Evolutionary conservation across 2,113 vertebrate species (phyloP).

Genomic region (Glaucomys volans): DNA sequence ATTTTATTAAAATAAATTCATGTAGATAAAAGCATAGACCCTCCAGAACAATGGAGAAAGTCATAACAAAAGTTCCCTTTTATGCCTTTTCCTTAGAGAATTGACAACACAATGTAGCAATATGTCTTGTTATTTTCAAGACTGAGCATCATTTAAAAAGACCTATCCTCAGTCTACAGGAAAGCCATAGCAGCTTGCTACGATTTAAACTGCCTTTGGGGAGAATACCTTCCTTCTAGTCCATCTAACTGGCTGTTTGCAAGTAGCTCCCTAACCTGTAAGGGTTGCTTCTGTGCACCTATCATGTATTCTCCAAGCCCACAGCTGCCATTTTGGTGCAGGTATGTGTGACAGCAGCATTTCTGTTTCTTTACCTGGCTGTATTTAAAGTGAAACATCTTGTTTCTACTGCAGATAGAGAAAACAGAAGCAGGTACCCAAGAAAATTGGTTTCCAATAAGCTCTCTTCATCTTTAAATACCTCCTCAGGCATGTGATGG

Average conservation of each 20-base stretch:
- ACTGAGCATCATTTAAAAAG: constrained; percentile 60
- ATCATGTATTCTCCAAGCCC: background rate
- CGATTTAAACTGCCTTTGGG: constrained; percentile 54
- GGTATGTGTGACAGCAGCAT: accelerated
- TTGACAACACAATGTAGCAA: constrained; percentile 17
- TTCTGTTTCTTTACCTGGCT: background rate
- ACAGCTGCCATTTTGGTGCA: background rate
- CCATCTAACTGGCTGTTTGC: constrained; percentile 33
- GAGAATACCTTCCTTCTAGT: constrained; percentile 2
- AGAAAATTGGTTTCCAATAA: background rate
- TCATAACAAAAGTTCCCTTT: constrained; percentile 43
- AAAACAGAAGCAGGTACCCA: background rate
- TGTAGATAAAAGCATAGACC: constrained; percentile 53
- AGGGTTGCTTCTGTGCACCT: background rate
- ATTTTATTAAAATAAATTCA: constrained; percentile 41
- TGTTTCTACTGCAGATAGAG: background rate
- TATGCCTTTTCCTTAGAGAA: constrained; percentile 70
- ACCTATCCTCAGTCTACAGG: background rate
- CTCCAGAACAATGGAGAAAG: constrained; percentile 27
- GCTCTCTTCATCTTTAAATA: background rate
- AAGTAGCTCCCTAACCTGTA: background rate
- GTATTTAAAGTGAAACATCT: background rate
- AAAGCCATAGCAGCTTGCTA: constrained; percentile 35
- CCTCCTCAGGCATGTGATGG: background rate
- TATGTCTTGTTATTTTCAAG: constrained; percentile 62